Base-by-base conservation (phyloP, 2,113 vertebrate species). In the Alligator sinensis region DNA sequence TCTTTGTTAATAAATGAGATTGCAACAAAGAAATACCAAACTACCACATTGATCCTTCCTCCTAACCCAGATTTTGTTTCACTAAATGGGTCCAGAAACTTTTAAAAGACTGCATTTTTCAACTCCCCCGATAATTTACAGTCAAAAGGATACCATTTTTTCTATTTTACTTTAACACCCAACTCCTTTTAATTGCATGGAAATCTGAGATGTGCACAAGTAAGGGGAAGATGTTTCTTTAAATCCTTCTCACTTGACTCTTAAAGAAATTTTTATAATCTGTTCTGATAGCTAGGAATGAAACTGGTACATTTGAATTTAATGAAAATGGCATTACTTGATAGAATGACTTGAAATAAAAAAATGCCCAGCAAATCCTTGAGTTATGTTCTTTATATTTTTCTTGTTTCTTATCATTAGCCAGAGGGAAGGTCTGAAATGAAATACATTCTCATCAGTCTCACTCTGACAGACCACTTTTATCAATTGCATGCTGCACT, bases 381-480 rank as follows among this genome's bases (percentile, higher is more conserved):
- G 55, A 85, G 55, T 86, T 80, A 22, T 70, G 21, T 4, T 34
- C 76, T 92, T 68, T 19, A 5, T 22, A 5, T 13, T 94, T 96
- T 89, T 59, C 61, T 91, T 80, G 22, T 91, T 93, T 92, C 60
- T 89, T 86, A 66, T 86, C 83, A 90, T 77, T 93, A 95, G 57
- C 24, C 38, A 77, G 63, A 57, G 27, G 78, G 62, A 90, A 90
- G 77, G 38, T 57, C 70, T 91, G 55, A 77, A 92, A 91, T 91
- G 66, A 92, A 95, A 89, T 14, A 9, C 1, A 62, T 57, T 86
- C 30, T 86, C 82, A 89, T 94, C 82, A 5, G 7, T 97, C 85
- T 96, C 81, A 13, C 25, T 68, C 82, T 84, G 94, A 90, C 88
- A 96, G 89, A 9, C n/a, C 59, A 60, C 92, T 89, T 95, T 94